Evolutionary conservation across 1,140 invertebrate species (phyloP), one percentile per base, ranked within the genome.

Genomic region (Luehdorfia chinensis): DNA sequence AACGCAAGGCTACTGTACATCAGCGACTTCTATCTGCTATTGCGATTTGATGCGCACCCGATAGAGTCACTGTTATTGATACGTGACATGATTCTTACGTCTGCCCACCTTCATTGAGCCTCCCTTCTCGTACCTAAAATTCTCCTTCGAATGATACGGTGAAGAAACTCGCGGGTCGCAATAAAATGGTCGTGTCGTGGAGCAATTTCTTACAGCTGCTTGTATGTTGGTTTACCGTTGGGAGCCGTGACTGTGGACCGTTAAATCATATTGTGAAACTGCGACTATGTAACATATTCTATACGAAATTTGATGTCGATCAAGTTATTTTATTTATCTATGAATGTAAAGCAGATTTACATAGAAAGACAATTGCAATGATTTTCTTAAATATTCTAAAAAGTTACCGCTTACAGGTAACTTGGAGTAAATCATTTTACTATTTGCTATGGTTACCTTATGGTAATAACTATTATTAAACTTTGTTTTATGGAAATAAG

Each of bases 221-320:
- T 28, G 25, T 27, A 15, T 16, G 12, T 27, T 6, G n/a, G 25
- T 27, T 4, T 16, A 28, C 4, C 7, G 32, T 45, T 16, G 41
- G 6, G 23, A 25, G 30, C 41, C 32, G 27, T 52, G 55, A 48
- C 50, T 45, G 12, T 31, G 49, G 31, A 50, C 49, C 37, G 49
- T 57, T 48, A 52, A 57, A 52, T 52, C 34, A 55, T 49, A 49
- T 45, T 18, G 47, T 50, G 43, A 41, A 47, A 39, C 37, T 45
- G 33, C 43, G 34, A 47, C 47, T 19, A 9, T 37, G 21, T 39
- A 37, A 37, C 45, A 36, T 47, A 36, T 37, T 37, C 11, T 15
- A 37, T 15, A 19, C 18, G 9, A 21, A 37, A 6, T 34, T 51
- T 45, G 32, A 27, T 19, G 41, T 51, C 46, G 18, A 37, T 33